A percentile compares a stretch with the other conserved stretches of the same genome.
Conservation (phyloP, 2,888 invertebrate species). For the Gisinianus flammeolus region DNA sequence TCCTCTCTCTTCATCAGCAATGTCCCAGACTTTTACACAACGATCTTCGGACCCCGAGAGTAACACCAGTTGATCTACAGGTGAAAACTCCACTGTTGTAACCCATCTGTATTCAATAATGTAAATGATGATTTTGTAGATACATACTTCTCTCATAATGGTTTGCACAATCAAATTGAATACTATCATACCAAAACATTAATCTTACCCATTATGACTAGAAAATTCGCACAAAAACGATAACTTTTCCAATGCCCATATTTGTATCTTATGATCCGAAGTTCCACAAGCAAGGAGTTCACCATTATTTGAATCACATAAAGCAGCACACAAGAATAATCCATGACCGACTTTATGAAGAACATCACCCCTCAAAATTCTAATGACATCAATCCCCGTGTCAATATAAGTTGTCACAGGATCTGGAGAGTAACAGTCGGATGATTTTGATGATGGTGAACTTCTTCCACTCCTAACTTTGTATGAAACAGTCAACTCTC, state of each 20-base stretch:
- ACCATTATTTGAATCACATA: constrained; percentile 40
- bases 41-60: constrained; percentile 57
- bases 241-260: constrained; percentile 46
- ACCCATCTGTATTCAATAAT: constrained; percentile 16
- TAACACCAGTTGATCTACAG: constrained; percentile 48
- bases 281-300: constrained; percentile 54
- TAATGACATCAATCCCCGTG: constrained; percentile 39
- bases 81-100: constrained; percentile 51
- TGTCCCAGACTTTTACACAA: constrained; percentile 57
- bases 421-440: constrained; percentile 38
- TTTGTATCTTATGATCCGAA: constrained; percentile 50
- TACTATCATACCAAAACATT: background rate
- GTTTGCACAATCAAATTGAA: background rate
- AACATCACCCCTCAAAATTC: constrained; percentile 45
- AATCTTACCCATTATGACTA: constrained; percentile 55
- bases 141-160: background rate
- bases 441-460: constrained; percentile 47
- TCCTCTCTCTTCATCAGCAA: constrained; percentile 51
- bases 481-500: background rate
- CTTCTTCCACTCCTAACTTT: constrained; percentile 29
- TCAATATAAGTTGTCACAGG: constrained; percentile 42
- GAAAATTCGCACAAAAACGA: constrained; percentile 50
- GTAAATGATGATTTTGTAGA: background rate
- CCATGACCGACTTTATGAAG: constrained; percentile 43
- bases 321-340: constrained; percentile 50